These are phyloP conservation scores for Tupaia tana DNA, from an alignment of 2,113 vertebrate species.

Conservation along the genomic window DNA sequence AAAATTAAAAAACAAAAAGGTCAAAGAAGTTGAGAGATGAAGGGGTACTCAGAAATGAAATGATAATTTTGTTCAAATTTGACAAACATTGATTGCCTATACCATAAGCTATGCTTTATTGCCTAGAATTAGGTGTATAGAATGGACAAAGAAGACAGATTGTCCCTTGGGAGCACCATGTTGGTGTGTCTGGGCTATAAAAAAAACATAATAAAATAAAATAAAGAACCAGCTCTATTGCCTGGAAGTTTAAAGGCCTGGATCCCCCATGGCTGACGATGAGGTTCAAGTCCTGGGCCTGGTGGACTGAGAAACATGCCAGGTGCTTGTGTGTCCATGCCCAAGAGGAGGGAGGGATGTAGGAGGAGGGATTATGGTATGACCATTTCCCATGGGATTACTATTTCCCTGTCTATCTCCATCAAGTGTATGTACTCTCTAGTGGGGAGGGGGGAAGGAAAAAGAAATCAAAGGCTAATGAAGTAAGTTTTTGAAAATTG, in stretches of 20 bases:
- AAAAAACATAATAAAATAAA: too few species aligned
- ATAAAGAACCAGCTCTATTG: too few species aligned
- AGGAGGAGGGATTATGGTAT: too few species aligned
- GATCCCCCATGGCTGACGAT: too few species aligned
- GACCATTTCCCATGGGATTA: too few species aligned
- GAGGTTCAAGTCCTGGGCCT: too few species aligned
- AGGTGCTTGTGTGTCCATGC: too few species aligned
- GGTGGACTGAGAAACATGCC: too few species aligned
- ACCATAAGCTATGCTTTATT: background rate
- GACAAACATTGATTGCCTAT: background rate
- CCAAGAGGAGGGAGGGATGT: too few species aligned
- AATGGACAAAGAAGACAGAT: background rate
- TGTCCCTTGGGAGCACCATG: background rate
- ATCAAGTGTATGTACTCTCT: too few species aligned
- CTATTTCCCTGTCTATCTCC: too few species aligned
- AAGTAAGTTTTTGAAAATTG: background rate
- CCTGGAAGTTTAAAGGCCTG: too few species aligned
- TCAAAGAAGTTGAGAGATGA: background rate
- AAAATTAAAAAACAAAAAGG: background rate
- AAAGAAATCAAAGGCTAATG: constrained; percentile 33
- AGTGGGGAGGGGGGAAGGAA: background rate
- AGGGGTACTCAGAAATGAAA: background rate
- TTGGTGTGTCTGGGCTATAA: background rate
- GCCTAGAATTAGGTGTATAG: background rate
- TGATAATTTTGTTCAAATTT: background rate